A percentile compares a stretch with the other conserved stretches of the same genome.
These are phyloP conservation scores for Drosophila jambulina DNA, from an alignment of 1,140 invertebrate species.

Conservation along the genomic window DNA sequence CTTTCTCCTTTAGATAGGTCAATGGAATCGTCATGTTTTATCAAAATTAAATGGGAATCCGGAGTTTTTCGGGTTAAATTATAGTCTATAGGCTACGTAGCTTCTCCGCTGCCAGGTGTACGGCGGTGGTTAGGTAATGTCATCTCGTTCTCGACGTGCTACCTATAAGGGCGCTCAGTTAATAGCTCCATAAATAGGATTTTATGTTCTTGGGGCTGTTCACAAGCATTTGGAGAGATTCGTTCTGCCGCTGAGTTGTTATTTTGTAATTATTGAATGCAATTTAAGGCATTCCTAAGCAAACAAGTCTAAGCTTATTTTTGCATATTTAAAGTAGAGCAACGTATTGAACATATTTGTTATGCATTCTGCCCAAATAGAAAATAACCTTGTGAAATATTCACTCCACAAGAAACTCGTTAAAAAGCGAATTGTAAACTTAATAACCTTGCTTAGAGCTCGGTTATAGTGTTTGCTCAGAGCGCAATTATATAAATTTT, in stretches of 20 bases:
- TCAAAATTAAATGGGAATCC: neutral
- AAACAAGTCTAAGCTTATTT: neutral
- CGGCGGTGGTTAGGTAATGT: neutral
- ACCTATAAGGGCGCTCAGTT: neutral
- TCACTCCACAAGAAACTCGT: neutral
- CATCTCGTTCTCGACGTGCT: neutral
- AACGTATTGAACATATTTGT: neutral
- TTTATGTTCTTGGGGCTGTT: constrained; percentile 12
- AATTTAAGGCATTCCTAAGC: too few species aligned
- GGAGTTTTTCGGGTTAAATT: neutral
- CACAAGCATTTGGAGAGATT: constrained; percentile 18
- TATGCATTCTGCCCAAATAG: neutral
- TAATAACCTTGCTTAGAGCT: neutral
- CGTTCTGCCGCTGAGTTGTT: neutral
- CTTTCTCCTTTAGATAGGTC: constrained; percentile 41
- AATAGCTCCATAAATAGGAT: constrained; percentile 16
- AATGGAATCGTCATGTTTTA: constrained; percentile 33
- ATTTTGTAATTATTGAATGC: constrained; percentile 6
- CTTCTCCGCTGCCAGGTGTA: neutral
- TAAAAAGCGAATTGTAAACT: neutral
- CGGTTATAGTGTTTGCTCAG: neutral
- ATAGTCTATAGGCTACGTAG: neutral
- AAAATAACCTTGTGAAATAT: neutral
- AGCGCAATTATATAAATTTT: neutral
- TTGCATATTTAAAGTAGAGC: neutral